These are phyloP conservation scores for Dipodomys stephensi DNA, from an alignment of 2,113 vertebrate genomes.

Conservation along the genomic window DNA sequence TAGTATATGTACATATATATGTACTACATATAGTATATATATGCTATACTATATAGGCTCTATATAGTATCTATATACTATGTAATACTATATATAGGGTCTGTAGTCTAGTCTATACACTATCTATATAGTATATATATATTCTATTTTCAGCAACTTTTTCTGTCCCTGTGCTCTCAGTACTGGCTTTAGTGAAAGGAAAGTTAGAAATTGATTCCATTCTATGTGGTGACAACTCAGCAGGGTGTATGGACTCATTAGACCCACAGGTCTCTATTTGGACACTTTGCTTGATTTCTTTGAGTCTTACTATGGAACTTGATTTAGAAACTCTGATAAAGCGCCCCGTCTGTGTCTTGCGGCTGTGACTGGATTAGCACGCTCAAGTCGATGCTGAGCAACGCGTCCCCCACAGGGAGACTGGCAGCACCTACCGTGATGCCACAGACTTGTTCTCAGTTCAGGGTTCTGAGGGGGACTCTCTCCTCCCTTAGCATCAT, in stretches of 20 bases:
- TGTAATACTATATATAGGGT: no score
- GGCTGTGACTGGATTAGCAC: constrained; percentile 40
- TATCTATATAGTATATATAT: not conserved
- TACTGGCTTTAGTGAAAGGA: not conserved
- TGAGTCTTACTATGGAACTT: constrained; percentile 54
- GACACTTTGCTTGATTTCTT: constrained; percentile 12
- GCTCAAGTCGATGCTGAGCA: constrained; percentile 18
- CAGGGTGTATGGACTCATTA: not conserved
- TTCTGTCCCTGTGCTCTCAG: not conserved
- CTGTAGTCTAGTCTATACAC: no score
- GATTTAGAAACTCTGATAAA: constrained; percentile 58
- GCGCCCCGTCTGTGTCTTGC: constrained; percentile 4
- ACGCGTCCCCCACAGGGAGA: constrained; percentile 60
- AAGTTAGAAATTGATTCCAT: not conserved
- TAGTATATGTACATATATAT: no score
- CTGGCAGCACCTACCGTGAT: constrained; percentile 52
- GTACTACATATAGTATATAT: no score
- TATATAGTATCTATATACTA: no score
- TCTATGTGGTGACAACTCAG: constrained; percentile 1
- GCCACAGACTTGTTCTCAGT: constrained; percentile 60
- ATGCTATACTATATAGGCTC: no score
- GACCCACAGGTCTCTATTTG: not conserved
- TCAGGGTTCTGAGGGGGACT: constrained; percentile 57
- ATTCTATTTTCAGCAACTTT: not conserved
- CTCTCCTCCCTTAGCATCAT: constrained; percentile 53